Conservation (phyloP, 64 coral and sea anemone genomes). For the Montipora efflorescens region DNA sequence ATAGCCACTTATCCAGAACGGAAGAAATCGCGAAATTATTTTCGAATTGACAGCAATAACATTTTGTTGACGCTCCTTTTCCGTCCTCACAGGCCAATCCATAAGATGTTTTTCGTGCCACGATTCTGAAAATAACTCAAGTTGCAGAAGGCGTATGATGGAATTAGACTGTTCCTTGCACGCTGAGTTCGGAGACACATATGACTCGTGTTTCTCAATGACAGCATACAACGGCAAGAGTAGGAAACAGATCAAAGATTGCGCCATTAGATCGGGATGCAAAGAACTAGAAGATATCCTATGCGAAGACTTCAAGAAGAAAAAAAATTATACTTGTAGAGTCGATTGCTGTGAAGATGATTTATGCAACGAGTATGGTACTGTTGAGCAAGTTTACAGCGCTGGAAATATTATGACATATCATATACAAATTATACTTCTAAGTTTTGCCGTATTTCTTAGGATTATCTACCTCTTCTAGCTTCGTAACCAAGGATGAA, state of each 20-base stretch:
- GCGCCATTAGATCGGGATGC: background rate
- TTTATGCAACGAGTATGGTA: conserved; percentile 11
- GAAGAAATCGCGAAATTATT: too few species aligned
- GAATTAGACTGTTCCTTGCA: background rate
- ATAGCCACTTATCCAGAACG: too few species aligned
- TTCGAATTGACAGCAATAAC: too few species aligned
- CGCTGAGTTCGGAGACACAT: background rate
- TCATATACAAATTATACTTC: background rate
- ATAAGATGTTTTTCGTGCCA: background rate
- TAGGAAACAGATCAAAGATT: conserved; percentile 6
- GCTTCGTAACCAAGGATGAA: too few species aligned
- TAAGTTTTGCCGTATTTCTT: background rate
- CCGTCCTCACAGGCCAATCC: background rate
- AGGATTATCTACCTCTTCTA: too few species aligned
- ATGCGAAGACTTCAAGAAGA: background rate
- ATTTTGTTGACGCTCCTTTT: background rate
- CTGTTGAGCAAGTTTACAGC: too few species aligned
- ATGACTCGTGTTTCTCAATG: conserved; percentile 31
- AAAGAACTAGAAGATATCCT: conserved; percentile 1
- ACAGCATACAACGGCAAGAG: background rate
- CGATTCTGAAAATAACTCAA: background rate
- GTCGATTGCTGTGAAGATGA: conserved; percentile 21
- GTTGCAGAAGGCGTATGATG: background rate
- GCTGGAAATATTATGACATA: background rate
- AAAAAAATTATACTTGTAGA: background rate